A percentile compares a stretch with the other conserved stretches of the same genome.
Evolutionary conservation across 2,797 vertebrate species (phyloP).

Genomic region (Sebastes hubbsi): DNA sequence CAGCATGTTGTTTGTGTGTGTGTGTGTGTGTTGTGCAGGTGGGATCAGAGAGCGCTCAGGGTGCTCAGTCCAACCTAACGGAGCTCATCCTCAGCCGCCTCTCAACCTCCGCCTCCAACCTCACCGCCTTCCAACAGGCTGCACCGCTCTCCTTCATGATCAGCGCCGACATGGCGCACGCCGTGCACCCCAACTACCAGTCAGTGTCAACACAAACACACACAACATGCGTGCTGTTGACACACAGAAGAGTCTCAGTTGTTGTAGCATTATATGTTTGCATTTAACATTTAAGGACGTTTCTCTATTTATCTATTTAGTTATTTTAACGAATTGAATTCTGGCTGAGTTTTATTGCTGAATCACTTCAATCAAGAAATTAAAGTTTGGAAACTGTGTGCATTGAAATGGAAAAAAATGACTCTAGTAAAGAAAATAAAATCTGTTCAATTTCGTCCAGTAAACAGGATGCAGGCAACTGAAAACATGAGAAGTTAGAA

Average conservation of each 20-base stretch:
- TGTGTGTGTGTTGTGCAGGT: slow-evolving; percentile 80
- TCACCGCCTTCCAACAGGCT: slow-evolving; percentile 93
- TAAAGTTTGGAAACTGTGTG: neutral
- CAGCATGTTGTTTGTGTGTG: neutral
- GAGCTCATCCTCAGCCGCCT: slow-evolving; percentile 93
- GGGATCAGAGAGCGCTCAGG: slow-evolving; percentile 94
- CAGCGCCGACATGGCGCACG: slow-evolving; percentile 97
- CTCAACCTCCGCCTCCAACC: slow-evolving; percentile 81
- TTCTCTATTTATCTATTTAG: too few relatives aligned
- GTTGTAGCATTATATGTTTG: neutral
- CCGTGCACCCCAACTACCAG: slow-evolving; percentile 95
- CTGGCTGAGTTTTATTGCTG: neutral
- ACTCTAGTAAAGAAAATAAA: too few relatives aligned
- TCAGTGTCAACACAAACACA: slow-evolving; percentile 74
- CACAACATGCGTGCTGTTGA: neutral
- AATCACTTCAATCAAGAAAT: neutral
- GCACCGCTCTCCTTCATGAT: slow-evolving; percentile 95
- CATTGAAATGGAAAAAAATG: neutral
- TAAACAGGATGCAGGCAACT: neutral
- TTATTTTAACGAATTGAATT: neutral
- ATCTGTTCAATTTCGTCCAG: neutral
- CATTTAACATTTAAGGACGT: neutral
- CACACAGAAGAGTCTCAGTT: neutral
- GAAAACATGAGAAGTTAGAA: neutral
- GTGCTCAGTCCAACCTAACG: slow-evolving; percentile 92